A percentile compares a stretch with the other conserved stretches of the same genome.
These are phyloP conservation scores for Beroe forskalii DNA, from an alignment of 37 sponge, comb jelly and placozoan genomes.

Conservation along the genomic window DNA sequence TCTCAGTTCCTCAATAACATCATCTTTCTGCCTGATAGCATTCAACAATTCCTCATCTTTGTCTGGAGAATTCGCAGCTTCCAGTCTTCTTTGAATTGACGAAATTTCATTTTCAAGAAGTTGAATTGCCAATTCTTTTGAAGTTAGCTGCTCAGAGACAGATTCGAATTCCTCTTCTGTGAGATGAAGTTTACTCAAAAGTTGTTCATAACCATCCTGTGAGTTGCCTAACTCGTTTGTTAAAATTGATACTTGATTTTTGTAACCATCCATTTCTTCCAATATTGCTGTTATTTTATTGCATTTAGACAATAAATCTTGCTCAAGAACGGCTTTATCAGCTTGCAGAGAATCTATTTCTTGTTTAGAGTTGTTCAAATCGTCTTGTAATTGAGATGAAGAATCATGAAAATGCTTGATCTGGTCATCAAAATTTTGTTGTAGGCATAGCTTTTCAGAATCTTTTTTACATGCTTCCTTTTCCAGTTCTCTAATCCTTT, in stretches of 20 bases:
- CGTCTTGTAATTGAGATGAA: not conserved
- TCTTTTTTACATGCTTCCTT: not conserved
- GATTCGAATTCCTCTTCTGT: constrained; percentile 25
- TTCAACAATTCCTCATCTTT: constrained; percentile 45
- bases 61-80: constrained; percentile 36
- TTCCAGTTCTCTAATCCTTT: not conserved
- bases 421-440: constrained; percentile 17
- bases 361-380: not conserved
- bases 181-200: not conserved
- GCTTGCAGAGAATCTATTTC: not conserved
- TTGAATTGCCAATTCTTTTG: not conserved
- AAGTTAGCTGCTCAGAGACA: not conserved
- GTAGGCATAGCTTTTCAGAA: not conserved
- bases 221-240: not conserved
- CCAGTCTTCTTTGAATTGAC: not conserved
- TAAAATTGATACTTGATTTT: not conserved
- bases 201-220: not conserved
- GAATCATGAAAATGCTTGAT: constrained; percentile 34
- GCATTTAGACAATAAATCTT: not conserved
- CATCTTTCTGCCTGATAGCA: constrained; percentile 42
- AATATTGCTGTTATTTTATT: not conserved
- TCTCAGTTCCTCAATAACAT: constrained; percentile 1
- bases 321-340: not conserved
- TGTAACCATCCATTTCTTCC: constrained; percentile 42
- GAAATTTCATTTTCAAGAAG: not conserved